These are phyloP conservation scores for Jordanella pulchra DNA, from an alignment of 2,797 vertebrate species.

Conservation along the genomic window DNA sequence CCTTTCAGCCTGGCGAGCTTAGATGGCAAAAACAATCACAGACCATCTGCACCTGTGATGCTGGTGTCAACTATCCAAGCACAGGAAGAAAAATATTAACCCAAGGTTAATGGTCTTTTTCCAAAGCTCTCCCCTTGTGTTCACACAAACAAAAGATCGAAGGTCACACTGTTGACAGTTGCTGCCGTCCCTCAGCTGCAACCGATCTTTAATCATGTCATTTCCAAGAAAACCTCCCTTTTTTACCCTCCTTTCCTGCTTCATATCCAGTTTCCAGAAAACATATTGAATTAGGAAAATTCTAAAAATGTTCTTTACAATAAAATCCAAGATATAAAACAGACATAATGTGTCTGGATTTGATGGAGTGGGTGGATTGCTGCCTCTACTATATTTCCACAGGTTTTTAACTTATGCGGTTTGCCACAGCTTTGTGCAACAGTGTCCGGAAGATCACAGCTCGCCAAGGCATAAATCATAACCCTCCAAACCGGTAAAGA, in stretches of 20 bases:
- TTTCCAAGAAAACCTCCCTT: conserved; percentile 23
- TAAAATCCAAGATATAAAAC: conserved; percentile 37
- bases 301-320: conserved; percentile 24
- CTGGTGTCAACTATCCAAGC: not conserved
- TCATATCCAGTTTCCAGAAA: conserved; percentile 40
- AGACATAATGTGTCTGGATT: conserved; percentile 51
- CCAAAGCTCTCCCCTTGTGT: not conserved
- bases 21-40: conserved; percentile 40
- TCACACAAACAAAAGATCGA: conserved; percentile 18
- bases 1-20: conserved; percentile 17
- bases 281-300: conserved; percentile 26
- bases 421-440: conserved; percentile 33
- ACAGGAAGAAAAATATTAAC: conserved; percentile 9
- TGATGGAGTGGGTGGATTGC: conserved; percentile 20
- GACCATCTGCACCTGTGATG: conserved; percentile 30
- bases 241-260: conserved; percentile 22
- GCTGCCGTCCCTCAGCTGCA: not conserved
- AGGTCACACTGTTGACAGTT: conserved; percentile 33
- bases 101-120: conserved; percentile 1
- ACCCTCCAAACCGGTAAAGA: conserved; percentile 6
- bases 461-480: conserved; percentile 18
- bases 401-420: conserved; percentile 16
- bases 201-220: not conserved
- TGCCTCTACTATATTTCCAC: conserved; percentile 16
- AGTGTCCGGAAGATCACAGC: conserved; percentile 23